Conservation (phyloP, 2,797 vertebrate genomes). For the Sarcophilus harrisii region DNA sequence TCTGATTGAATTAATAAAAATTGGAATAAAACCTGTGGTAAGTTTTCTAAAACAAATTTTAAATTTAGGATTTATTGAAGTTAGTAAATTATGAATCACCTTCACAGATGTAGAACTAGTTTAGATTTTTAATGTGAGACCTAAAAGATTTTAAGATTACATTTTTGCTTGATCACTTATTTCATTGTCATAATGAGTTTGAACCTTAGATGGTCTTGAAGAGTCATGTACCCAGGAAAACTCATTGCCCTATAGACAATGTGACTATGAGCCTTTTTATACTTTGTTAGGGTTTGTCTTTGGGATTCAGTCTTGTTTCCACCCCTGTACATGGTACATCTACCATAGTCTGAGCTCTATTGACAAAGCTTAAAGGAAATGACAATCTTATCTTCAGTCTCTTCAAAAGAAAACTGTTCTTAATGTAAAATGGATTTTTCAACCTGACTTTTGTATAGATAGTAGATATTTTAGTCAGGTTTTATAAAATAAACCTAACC, state of each 20-base stretch:
- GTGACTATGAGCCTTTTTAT: neutral
- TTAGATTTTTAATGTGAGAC: neutral
- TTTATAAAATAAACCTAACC: conserved; percentile 1
- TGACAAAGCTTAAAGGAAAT: neutral
- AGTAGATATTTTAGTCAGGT: conserved; percentile 22
- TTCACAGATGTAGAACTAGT: neutral
- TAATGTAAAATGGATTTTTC: neutral
- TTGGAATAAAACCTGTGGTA: neutral
- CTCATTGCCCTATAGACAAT: neutral
- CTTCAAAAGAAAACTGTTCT: conserved; percentile 36
- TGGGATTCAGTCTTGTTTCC: neutral
- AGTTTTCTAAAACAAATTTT: neutral
- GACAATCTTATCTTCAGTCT: neutral
- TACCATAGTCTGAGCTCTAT: neutral
- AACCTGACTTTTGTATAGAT: conserved; percentile 13
- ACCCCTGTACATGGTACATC: neutral
- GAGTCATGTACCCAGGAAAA: neutral
- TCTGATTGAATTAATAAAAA: neutral
- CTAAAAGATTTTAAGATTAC: neutral
- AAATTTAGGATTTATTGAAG: neutral
- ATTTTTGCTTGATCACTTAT: neutral
- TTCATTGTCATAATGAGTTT: neutral
- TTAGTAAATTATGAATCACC: neutral
- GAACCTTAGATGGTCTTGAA: neutral
- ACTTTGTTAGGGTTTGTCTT: neutral